A percentile compares a stretch with the other conserved stretches of the same genome.
Evolutionary conservation across 2,113 vertebrate genomes (phyloP).

Genomic region (Morone chrysops): DNA sequence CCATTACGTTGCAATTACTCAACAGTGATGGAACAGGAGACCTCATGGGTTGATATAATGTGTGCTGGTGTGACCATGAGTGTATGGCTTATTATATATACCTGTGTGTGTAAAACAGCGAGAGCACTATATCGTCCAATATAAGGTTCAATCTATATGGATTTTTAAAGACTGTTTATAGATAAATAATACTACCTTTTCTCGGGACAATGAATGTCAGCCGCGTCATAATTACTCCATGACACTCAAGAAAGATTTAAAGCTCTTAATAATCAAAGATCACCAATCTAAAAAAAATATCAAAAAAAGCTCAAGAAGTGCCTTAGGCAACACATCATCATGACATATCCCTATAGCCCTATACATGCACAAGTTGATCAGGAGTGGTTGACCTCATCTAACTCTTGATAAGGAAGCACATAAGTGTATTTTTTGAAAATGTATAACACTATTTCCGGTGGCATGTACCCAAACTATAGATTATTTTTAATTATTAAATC

Average conservation of each 20-base stretch:
- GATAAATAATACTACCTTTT: background rate
- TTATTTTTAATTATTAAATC: no score
- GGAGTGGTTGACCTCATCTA: no score
- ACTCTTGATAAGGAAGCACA: no score
- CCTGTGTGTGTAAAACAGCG: background rate
- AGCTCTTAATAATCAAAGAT: background rate
- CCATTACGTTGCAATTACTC: conserved; percentile 67
- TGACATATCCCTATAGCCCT: background rate
- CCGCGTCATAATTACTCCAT: background rate
- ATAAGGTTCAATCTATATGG: background rate
- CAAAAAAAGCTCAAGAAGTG: background rate
- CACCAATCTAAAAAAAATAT: background rate
- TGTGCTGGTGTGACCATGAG: background rate
- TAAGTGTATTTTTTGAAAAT: no score
- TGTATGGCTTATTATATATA: background rate
- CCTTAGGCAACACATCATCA: background rate
- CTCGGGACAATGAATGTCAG: background rate
- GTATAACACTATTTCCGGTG: no score
- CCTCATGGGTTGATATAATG: background rate
- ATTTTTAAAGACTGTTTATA: background rate
- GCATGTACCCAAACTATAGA: no score
- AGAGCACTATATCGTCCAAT: background rate
- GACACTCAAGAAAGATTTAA: background rate
- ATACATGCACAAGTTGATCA: no score
- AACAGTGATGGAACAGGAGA: conserved; percentile 30